These are phyloP conservation scores for Harpagifer antarcticus DNA, from an alignment of 2,797 vertebrate species.

Conservation along the genomic window DNA sequence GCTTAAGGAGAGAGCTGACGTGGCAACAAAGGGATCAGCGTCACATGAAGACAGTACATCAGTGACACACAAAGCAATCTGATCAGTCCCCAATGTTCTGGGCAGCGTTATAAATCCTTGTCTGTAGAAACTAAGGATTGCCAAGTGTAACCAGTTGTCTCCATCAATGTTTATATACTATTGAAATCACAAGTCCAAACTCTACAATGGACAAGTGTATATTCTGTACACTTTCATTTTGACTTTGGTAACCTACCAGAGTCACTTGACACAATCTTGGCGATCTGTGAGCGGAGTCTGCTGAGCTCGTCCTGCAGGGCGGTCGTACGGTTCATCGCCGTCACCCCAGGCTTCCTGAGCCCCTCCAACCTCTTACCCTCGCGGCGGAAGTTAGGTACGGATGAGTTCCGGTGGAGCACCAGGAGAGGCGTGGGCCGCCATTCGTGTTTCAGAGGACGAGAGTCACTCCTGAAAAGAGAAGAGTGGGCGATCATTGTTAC, in stretches of 20 bases:
- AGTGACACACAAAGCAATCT: neutral
- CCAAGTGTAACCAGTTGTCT: neutral
- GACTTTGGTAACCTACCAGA: slow-evolving; percentile 80
- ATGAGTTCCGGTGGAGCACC: slow-evolving; percentile 96
- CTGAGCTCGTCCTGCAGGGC: slow-evolving; percentile 97
- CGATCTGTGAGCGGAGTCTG: slow-evolving; percentile 95
- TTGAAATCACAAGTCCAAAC: neutral
- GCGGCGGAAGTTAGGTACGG: slow-evolving; percentile 95
- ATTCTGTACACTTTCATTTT: neutral
- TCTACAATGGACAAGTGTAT: neutral
- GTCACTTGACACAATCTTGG: slow-evolving; percentile 93
- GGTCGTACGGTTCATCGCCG: slow-evolving; percentile 93
- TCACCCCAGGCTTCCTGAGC: slow-evolving; percentile 93
- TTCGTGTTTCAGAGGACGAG: slow-evolving; percentile 94
- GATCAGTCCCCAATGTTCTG: neutral
- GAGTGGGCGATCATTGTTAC: neutral
- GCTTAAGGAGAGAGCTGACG: slow-evolving; percentile 53
- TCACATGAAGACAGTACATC: slow-evolving; percentile 26
- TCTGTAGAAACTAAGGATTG: neutral
- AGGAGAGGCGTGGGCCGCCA: slow-evolving; percentile 97
- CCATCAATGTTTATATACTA: neutral
- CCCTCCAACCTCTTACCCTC: slow-evolving; percentile 94
- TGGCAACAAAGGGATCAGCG: slow-evolving; percentile 43
- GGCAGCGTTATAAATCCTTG: neutral
- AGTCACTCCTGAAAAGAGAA: slow-evolving; percentile 88